A percentile compares a stretch with the other conserved stretches of the same genome.
These are phyloP conservation scores for Prionailurus viverrinus DNA, from an alignment of 2,113 vertebrate genomes.

Conservation along the genomic window DNA sequence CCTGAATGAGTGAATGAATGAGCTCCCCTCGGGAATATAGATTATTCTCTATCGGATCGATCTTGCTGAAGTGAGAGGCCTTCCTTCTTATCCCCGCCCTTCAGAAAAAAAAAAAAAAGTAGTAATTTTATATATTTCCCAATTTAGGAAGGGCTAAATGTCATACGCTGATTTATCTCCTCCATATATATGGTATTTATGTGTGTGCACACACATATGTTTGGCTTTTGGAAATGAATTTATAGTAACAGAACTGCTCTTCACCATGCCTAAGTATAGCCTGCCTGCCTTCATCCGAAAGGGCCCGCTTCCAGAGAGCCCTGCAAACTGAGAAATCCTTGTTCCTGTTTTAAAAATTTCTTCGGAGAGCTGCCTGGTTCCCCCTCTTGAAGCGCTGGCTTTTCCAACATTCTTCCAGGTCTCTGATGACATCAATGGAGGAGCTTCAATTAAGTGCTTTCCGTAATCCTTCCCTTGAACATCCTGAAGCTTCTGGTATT, in stretches of 20 bases:
- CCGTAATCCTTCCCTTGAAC: background rate
- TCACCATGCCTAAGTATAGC: constrained; percentile 77
- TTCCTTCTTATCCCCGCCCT: constrained; percentile 27
- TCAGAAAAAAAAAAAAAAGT: constrained; percentile 4
- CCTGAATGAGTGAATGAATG: background rate
- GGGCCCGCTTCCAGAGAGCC: constrained; percentile 66
- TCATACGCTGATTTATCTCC: constrained; percentile 55
- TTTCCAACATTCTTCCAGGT: background rate
- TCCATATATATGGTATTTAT: constrained; percentile 65
- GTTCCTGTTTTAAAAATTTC: constrained; percentile 69
- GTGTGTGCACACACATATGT: constrained; percentile 69
- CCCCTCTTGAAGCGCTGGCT: background rate
- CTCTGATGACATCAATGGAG: background rate
- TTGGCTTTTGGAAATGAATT: constrained; percentile 78
- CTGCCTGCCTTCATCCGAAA: constrained; percentile 64
- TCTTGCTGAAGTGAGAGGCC: background rate
- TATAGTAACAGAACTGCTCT: constrained; percentile 78
- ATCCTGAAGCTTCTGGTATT: background rate
- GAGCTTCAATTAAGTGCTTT: background rate
- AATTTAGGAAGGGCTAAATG: constrained; percentile 73
- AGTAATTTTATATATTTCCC: constrained; percentile 60
- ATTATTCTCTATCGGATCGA: background rate
- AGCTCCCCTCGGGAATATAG: background rate
- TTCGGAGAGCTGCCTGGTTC: constrained; percentile 54
- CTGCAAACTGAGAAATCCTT: constrained; percentile 66